phyloP scores from a whole-genome alignment of 2,113 vertebrate species.

The Chauna torquata region DNA sequence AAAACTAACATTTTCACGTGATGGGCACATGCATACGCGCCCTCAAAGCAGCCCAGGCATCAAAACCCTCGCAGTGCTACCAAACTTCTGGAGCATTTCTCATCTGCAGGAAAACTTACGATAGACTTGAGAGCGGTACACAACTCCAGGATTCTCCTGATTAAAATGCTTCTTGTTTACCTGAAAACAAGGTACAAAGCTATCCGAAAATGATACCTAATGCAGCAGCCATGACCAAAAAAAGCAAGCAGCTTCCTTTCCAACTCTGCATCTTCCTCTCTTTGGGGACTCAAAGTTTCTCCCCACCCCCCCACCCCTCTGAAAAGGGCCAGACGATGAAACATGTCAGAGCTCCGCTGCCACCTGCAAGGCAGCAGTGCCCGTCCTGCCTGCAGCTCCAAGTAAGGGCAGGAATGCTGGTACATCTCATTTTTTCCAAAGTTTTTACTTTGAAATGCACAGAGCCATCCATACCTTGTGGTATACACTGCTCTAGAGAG shows the following conservation, averaged over 20 bases:
- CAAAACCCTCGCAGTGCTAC: background rate
- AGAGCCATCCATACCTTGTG: no score
- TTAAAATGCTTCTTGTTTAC: background rate
- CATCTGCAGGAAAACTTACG: background rate
- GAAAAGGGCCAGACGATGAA: background rate
- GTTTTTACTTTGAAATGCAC: background rate
- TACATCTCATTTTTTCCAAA: background rate
- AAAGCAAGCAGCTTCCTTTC: background rate
- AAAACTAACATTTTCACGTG: background rate
- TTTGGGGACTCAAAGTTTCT: background rate
- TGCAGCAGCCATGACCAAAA: background rate
- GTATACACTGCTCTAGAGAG: background rate
- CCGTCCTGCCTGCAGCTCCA: background rate
- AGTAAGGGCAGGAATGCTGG: background rate
- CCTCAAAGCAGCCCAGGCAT: background rate
- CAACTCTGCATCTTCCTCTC: background rate
- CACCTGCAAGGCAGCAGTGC: background rate
- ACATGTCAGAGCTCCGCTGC: background rate
- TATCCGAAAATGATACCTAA: background rate
- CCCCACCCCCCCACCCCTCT: no score
- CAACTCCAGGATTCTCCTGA: background rate
- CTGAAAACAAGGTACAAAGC: background rate
- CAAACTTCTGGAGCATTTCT: background rate
- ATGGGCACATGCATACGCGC: background rate
- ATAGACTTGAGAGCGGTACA: rapidly evolving